These are phyloP conservation scores for Intellagama lesueurii DNA, from an alignment of 2,797 vertebrate genomes.

Conservation along the genomic window DNA sequence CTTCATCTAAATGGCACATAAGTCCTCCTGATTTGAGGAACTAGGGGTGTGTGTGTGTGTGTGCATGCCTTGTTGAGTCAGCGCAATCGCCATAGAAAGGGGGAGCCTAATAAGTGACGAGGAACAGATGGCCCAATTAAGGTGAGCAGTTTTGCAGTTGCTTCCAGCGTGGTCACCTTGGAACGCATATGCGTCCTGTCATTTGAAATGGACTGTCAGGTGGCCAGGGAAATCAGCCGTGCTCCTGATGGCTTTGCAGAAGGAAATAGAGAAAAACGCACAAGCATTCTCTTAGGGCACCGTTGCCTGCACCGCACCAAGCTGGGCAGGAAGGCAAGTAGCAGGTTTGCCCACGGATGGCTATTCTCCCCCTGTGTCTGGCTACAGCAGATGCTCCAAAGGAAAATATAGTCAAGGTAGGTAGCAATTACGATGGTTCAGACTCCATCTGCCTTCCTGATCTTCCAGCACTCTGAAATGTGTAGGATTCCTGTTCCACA, in stretches of 20 bases:
- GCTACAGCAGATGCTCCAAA: too few species aligned
- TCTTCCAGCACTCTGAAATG: background rate
- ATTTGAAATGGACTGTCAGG: background rate
- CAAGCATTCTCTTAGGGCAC: background rate
- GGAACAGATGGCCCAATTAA: constrained; percentile 22
- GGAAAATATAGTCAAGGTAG: too few species aligned
- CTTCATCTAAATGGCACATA: too few species aligned
- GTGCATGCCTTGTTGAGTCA: too few species aligned
- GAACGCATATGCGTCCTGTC: background rate
- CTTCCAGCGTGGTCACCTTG: constrained; percentile 11
- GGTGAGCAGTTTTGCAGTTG: background rate
- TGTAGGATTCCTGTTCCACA: background rate
- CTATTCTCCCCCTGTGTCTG: too few species aligned
- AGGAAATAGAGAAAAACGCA: background rate
- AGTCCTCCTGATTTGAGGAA: too few species aligned
- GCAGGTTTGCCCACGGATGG: too few species aligned
- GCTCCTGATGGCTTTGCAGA: background rate
- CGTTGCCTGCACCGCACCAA: background rate
- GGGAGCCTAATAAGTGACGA: background rate
- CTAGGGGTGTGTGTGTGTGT: too few species aligned
- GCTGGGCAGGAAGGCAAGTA: background rate
- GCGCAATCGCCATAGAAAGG: too few species aligned
- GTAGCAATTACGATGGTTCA: background rate
- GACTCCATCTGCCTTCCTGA: background rate
- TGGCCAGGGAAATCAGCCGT: background rate